Base-by-base conservation (phyloP, 1,140 invertebrate species). In the Scaptodrosophila lebanonensis region DNA sequence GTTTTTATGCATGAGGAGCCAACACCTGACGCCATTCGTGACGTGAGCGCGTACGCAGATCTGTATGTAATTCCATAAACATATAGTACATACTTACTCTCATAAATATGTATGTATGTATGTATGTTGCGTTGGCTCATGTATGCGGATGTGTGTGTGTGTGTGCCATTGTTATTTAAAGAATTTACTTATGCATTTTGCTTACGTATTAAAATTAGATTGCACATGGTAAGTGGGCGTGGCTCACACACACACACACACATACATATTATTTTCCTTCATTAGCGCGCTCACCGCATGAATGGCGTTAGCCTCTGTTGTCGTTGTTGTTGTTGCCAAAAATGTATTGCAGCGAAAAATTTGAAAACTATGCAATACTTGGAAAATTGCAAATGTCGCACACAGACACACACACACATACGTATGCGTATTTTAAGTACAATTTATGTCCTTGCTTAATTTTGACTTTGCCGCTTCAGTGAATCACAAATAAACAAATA, bases 1-100 rank as follows among this genome's bases (percentile, higher is more conserved):
- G 42, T 36, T 13, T 61, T 59, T 53, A 59, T 56, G 54, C 72
- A 60, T 68, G 59, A n/a, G n/a, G n/a, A 77, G 72, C 83, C 83
- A 85, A 85, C 83, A 85, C 83, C 83, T 85, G 66, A 82, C 70
- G 60, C 49, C 59, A 45, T 79, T 85, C 69, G 68, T 54, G 58
- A 58, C 58, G 64, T 59, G 67, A 83, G 58, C 39, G 17, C 25
- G 13, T 32, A 20, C 12, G 29, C 16, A 27, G n/a, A n/a, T n/a
- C 3, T 33, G 32, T n/a, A 33, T 33, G 9, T 33, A 33, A 5
- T 33, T 4, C 22, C 8, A 25, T 33, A n/a, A 4, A n/a, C 12
- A n/a, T 33, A n/a, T 33, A 33, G n/a, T n/a, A n/a, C n/a, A n/a
- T n/a, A n/a, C n/a, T n/a, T n/a, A n/a, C n/a, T n/a, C 5, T 33